Conservation (phyloP, 2,888 invertebrate genomes). For the Petrolisthes manimaculis region DNA sequence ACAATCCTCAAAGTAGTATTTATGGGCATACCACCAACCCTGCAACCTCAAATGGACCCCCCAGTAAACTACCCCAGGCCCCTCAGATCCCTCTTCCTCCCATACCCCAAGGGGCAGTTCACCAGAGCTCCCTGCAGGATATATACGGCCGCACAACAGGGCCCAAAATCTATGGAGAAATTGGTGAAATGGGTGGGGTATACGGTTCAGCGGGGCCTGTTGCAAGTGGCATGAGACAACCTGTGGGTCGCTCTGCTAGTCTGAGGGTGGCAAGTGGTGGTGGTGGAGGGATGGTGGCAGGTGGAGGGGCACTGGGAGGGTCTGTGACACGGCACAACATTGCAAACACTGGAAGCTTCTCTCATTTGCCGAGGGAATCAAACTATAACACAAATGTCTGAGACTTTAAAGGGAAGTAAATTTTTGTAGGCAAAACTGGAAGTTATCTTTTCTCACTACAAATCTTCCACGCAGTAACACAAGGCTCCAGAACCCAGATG, state of each 20-base stretch:
- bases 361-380: slow-evolving; percentile 57
- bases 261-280: slow-evolving; percentile 45
- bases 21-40: slow-evolving; percentile 46
- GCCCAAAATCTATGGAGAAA: slow-evolving; percentile 43
- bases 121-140: slow-evolving; percentile 42
- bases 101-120: slow-evolving; percentile 58
- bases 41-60: neutral
- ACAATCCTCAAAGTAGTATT: slow-evolving; percentile 30
- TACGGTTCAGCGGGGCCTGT: slow-evolving; percentile 24
- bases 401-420: neutral
- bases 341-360: neutral
- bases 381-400: slow-evolving; percentile 64
- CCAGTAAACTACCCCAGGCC: slow-evolving; percentile 49
- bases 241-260: slow-evolving; percentile 56
- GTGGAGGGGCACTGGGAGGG: neutral
- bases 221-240: slow-evolving; percentile 24
- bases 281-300: slow-evolving; percentile 6
- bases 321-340: neutral
- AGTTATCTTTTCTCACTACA: too few relatives aligned
- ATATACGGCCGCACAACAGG: slow-evolving; percentile 48
- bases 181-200: slow-evolving; percentile 29
- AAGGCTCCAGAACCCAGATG: too few relatives aligned
- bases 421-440: too few relatives aligned
- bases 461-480: too few relatives aligned
- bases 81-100: slow-evolving; percentile 65